These are phyloP conservation scores for Brachylomia viminalis DNA, from an alignment of 2,888 invertebrate genomes.

Conservation along the genomic window DNA sequence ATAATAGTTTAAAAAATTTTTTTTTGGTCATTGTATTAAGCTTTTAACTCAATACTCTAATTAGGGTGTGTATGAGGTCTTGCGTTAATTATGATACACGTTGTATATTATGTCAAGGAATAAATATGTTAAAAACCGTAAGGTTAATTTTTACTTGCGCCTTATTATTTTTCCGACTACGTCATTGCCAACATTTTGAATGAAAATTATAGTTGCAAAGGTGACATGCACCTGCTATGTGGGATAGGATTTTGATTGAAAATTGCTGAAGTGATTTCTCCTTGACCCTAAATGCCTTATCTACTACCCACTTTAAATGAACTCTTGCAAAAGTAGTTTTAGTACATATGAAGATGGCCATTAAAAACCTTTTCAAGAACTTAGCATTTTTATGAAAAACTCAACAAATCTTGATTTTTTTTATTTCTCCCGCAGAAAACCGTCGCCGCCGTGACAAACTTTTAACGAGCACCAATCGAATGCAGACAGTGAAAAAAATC, in stretches of 20 bases:
- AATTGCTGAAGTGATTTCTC: neutral
- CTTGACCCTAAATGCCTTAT: neutral
- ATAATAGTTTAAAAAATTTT: too few relatives aligned
- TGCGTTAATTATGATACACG: too few relatives aligned
- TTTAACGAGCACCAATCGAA: slow-evolving; percentile 78
- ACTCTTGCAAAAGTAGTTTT: neutral
- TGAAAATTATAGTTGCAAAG: neutral
- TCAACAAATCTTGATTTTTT: slow-evolving; percentile 40
- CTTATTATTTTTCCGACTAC: neutral
- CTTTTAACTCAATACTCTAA: too few relatives aligned
- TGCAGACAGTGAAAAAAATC: slow-evolving; percentile 69
- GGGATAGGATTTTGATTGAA: neutral
- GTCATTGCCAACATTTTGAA: neutral
- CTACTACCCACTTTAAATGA: neutral
- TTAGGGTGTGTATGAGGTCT: too few relatives aligned
- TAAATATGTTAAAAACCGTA: neutral
- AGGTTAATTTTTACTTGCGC: neutral
- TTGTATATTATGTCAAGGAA: neutral
- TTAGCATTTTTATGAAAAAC: slow-evolving; percentile 43
- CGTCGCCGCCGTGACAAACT: slow-evolving; percentile 66
- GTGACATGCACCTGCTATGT: too few relatives aligned
- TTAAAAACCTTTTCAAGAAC: slow-evolving; percentile 36
- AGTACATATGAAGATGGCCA: slow-evolving; percentile 9
- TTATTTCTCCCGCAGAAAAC: slow-evolving; percentile 50
- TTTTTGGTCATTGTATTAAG: too few relatives aligned